Percentiles rank a stretch among this genome's conserved stretches.
phyloP scores from a whole-genome alignment of 2,888 invertebrate species.

The Limnephilus rhombicus region DNA sequence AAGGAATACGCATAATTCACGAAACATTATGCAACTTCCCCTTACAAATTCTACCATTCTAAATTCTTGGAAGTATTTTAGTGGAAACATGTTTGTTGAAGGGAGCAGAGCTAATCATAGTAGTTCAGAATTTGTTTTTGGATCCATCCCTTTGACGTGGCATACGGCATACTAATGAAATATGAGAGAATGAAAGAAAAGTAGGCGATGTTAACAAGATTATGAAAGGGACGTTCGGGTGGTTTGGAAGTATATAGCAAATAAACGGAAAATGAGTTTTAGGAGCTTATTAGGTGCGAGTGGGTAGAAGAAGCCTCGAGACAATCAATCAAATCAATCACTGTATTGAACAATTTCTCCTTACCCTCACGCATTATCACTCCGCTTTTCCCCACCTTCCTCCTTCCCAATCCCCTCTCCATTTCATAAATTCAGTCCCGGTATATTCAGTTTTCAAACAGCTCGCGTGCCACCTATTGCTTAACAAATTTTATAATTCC shows the following conservation, averaged over 20 bases:
- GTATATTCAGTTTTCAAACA: no score
- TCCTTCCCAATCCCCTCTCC: no score
- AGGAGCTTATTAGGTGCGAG: no score
- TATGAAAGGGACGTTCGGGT: neutral
- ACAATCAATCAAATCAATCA: no score
- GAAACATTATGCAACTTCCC: neutral
- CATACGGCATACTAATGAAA: neutral
- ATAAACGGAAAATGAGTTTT: neutral
- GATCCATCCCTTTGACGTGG: neutral
- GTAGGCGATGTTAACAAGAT: neutral
- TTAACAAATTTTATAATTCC: no score
- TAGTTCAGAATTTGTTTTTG: neutral
- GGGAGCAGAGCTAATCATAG: neutral
- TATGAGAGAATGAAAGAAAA: neutral
- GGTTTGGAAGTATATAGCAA: neutral
- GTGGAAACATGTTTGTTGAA: neutral
- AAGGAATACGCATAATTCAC: neutral
- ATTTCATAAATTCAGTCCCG: no score
- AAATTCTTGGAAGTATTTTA: neutral
- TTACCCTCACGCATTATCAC: no score
- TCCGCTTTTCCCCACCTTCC: no score
- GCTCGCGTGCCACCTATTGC: no score
- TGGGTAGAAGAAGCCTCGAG: no score
- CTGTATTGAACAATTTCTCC: no score
- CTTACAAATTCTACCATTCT: neutral